phyloP scores from a whole-genome alignment of 2,113 vertebrate genomes.

The Gopherus flavomarginatus region DNA sequence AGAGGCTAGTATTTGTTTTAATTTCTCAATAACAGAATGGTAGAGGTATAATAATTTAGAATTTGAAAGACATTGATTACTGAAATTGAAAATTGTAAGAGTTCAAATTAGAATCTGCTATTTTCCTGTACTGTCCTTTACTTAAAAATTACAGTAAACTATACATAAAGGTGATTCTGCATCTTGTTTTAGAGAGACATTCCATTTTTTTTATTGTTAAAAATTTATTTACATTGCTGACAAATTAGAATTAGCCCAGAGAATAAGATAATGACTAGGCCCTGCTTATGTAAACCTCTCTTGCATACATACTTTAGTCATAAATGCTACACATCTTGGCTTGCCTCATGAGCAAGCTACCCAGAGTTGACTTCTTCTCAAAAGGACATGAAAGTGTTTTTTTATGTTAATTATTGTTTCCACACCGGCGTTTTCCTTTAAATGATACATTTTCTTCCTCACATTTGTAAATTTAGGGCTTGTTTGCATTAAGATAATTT shows the following conservation, averaged over 20 bases:
- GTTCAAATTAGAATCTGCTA: background rate
- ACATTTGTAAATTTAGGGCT: background rate
- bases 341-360: background rate
- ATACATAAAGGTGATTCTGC: background rate
- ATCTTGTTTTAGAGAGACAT: background rate
- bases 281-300: background rate
- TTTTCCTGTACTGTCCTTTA: background rate
- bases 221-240: slow-evolving; percentile 1
- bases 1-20: background rate
- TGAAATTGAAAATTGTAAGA: background rate
- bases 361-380: slow-evolving; percentile 31
- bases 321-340: slow-evolving; percentile 2
- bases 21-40: background rate
- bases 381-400: slow-evolving; percentile 18
- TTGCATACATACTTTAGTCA: background rate
- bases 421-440: background rate
- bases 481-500: background rate
- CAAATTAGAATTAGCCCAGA: background rate
- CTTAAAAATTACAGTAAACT: background rate
- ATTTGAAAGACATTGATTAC: background rate
- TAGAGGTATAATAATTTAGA: background rate
- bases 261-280: background rate
- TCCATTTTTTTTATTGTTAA: background rate
- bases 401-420: background rate
- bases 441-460: background rate